Evolutionary conservation across 2,888 invertebrate species (phyloP).

Genomic region (Tipula unca): DNA sequence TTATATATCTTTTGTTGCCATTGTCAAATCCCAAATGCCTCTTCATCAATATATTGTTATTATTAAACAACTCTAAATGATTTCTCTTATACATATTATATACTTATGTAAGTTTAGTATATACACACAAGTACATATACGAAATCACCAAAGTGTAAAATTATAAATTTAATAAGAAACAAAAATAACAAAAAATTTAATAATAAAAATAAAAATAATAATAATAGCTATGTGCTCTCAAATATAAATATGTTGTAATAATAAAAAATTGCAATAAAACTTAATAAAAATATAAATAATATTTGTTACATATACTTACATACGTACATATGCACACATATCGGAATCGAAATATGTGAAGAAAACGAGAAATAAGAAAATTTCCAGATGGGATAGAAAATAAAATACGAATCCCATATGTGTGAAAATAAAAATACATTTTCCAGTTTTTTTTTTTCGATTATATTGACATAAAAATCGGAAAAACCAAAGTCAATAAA

Average conservation of each 20-base stretch:
- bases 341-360: not conserved
- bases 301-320: not conserved
- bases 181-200: not conserved
- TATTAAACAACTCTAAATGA: not conserved
- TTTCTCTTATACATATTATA: too few relatives aligned
- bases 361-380: not conserved
- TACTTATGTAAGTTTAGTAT: too few relatives aligned
- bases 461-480: constrained; percentile 8
- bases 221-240: not conserved
- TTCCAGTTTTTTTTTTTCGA: not conserved
- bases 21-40: not conserved
- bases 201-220: not conserved
- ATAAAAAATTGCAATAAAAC: not conserved
- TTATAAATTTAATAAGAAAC: not conserved
- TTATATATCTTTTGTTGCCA: not conserved
- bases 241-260: not conserved
- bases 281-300: not conserved
- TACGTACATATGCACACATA: not conserved
- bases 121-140: not conserved
- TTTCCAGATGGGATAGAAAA: not conserved
- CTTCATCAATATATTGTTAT: not conserved
- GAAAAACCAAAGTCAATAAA: constrained; percentile 8
- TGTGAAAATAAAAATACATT: not conserved
- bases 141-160: not conserved
- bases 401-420: constrained; percentile 8